Base-by-base conservation (phyloP, 2,888 invertebrate genomes). In the Boloria euphrosyne region DNA sequence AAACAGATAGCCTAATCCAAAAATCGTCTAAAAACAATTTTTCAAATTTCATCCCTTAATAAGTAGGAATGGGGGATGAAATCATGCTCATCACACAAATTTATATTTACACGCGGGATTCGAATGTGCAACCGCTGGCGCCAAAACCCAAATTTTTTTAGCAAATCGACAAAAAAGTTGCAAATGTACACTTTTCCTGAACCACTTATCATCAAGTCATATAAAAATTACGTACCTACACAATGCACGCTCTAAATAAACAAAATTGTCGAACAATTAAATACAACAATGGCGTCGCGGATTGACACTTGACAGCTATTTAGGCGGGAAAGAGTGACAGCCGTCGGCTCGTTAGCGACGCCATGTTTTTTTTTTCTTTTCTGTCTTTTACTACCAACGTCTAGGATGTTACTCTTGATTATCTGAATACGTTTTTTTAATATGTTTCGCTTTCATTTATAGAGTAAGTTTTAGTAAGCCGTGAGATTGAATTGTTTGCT, bases 301-400 rank as follows among this genome's bases (percentile, higher is more conserved):
- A 81, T 81, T 87, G 86, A 86, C 85, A 83, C 80, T 82, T 89
- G 89, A 89, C 89, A 89, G 85, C 77, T 83, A 83, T 89, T 88
- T 87, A 86, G 85, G 89, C 86, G 87, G 86, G 85, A 85, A 84
- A 77, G 74, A 79, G 77, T 82, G 85, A 84, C 86, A 83, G 85
- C 80, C 78, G 78, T 78, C 78, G 78, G 75, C 86, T 87, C 81
- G 84, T 87, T 86, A 85, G 79, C 79, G 83, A 74, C 82, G 86
- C 87, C 86, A 88, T 86, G 80, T 83, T 83, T 78, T 73, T 80
- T 78, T 73, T 71, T n/a, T n/a, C 69, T 71, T 77, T 74, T 22
- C 3, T 22, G 2, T 74, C 75, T 77, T 71, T 72, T 69, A 58
- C 49, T 69, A 62, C 65, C 67, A 69, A 66, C 69, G 68, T 70